These are phyloP conservation scores for Eubasilissa splendida DNA, from an alignment of 2,888 invertebrate species.

Conservation along the genomic window DNA sequence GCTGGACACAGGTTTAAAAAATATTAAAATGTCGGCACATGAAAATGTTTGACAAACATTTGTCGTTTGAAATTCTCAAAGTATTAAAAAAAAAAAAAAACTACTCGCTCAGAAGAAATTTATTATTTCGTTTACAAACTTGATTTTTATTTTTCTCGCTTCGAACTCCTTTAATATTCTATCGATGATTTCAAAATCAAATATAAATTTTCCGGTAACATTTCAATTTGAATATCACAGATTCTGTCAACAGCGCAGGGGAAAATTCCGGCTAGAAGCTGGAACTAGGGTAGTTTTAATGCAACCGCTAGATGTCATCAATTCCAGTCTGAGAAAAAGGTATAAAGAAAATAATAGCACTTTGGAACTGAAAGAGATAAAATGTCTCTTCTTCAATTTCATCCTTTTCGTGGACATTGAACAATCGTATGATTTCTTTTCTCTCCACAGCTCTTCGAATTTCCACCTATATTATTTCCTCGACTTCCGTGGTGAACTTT, in stretches of 20 bases:
- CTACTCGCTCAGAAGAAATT: no score
- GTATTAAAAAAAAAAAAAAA: no score
- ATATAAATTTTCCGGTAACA: neutral
- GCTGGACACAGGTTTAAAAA: neutral
- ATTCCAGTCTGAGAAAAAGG: neutral
- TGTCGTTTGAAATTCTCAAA: no score
- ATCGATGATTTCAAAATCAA: slow-evolving; percentile 1
- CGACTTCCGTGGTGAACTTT: no score
- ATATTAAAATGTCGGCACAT: neutral
- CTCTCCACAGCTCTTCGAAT: no score
- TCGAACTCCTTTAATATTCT: neutral
- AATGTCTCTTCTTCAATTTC: slow-evolving; percentile 5
- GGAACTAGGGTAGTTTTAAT: neutral
- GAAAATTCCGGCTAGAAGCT: neutral
- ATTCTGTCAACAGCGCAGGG: neutral
- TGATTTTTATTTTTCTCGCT: no score
- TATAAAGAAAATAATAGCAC: neutral
- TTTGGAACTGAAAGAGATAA: slow-evolving; percentile 1
- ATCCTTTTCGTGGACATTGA: neutral
- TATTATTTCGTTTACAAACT: no score
- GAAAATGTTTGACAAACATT: no score
- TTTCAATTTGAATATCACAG: no score
- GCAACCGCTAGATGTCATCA: slow-evolving; percentile 16
- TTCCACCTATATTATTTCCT: no score
- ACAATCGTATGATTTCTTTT: neutral